Percentiles rank a stretch among this genome's conserved stretches.
phyloP scores from a whole-genome alignment of 2,797 vertebrate genomes.

The Cottoperca gobio region DNA sequence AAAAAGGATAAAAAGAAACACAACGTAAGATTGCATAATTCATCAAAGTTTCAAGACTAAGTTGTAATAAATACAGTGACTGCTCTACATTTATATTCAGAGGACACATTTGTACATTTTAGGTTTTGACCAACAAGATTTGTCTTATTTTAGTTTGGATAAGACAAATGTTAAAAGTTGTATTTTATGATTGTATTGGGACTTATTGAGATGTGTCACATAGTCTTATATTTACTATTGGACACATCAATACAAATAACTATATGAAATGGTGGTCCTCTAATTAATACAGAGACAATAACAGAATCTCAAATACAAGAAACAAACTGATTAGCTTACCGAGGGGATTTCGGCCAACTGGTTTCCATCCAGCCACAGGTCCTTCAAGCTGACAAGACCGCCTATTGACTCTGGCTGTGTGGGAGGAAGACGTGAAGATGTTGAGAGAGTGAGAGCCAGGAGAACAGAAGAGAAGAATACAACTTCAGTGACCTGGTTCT shows the following conservation, averaged over 20 bases:
- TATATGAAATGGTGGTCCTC: neutral
- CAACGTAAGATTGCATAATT: no score
- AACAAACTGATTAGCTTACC: conserved; percentile 80
- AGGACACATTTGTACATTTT: neutral
- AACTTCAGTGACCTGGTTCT: conserved; percentile 9
- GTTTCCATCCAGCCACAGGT: conserved; percentile 99
- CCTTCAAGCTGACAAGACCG: conserved; percentile 94
- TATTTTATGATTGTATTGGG: neutral
- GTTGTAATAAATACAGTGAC: no score
- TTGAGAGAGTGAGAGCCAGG: conserved; percentile 24
- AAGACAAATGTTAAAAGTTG: neutral
- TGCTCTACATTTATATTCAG: neutral
- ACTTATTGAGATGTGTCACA: neutral
- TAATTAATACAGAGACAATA: neutral
- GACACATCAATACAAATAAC: neutral
- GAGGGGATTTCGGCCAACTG: conserved; percentile 93
- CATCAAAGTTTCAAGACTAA: no score
- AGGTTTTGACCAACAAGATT: neutral
- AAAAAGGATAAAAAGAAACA: no score
- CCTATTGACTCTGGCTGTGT: conserved; percentile 97
- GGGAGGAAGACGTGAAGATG: conserved; percentile 54
- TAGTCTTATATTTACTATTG: neutral
- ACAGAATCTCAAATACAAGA: conserved; percentile 9
- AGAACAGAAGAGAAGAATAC: conserved; percentile 31
- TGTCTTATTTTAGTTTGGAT: neutral